Base-by-base conservation (phyloP, 1,140 invertebrate species). In the Sycobia sp. region DNA sequence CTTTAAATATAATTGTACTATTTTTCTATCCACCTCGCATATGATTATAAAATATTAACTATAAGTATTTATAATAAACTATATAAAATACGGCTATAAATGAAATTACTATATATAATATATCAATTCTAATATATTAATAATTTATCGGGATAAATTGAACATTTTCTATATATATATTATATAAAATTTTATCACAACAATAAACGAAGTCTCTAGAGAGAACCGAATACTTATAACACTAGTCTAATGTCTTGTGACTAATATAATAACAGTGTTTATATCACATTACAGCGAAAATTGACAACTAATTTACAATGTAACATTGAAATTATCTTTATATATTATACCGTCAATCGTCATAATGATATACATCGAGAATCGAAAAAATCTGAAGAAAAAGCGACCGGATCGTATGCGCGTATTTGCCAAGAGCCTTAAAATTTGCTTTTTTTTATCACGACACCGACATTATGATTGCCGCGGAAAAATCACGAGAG, bases 281-380 rank as follows among this genome's bases (percentile, higher is more conserved):
- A 53, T 46, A 62, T 55, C 50, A 62, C 41, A 62, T 62, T 47
- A 38, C 14, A 61, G 49, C 13, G n/a, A 62, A 55, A 55, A 62
- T 62, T 55, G 23, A 62, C 25, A 62, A 55, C 25, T 55, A 62
- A 62, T 38, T 14, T 7, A 29, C 34, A 16, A 29, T 16, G 36
- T 20, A 47, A 46, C 13, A 51, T 10, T 36, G 20, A 32, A 47
- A 56, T 14, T 50, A 25, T 20, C 8, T 32, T 25, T 27, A 13
- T 38, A 2, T 43, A 43, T 41, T 25, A 25, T 46, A 25, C 1
- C n/a, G 20, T n/a, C n/a, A n/a, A n/a, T n/a, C n/a, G n/a, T n/a
- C n/a, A n/a, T n/a, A n/a, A n/a, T n/a, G n/a, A n/a, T n/a, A n/a
- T n/a, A n/a, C n/a, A n/a, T n/a, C n/a, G n/a, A n/a, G n/a, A n/a